phyloP scores from a whole-genome alignment of 1,140 invertebrate genomes.

The Chelonus insularis region DNA sequence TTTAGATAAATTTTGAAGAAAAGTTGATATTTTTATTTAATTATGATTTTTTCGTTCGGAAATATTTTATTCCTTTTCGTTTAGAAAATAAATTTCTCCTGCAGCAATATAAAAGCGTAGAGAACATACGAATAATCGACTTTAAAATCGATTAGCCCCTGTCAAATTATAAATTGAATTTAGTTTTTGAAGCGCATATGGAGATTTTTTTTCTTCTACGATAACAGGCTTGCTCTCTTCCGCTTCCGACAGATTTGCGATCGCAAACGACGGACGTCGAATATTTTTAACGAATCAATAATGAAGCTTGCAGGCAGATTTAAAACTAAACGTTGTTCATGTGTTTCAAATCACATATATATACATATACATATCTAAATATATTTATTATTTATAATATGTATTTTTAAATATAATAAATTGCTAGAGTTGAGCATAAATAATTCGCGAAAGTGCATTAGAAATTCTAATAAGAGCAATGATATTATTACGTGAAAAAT shows the following conservation, averaged over 20 bases:
- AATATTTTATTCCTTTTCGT: slow-evolving; percentile 4
- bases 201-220: slow-evolving; percentile 21
- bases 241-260: slow-evolving; percentile 35
- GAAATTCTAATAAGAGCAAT: background rate
- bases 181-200: slow-evolving; percentile 39
- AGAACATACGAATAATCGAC: slow-evolving; percentile 51
- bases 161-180: slow-evolving; percentile 57
- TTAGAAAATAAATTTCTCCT: slow-evolving; percentile 25
- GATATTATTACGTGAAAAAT: background rate
- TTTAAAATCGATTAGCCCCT: slow-evolving; percentile 54
- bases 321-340: slow-evolving; percentile 7
- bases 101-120: slow-evolving; percentile 25
- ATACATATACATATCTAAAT: background rate
- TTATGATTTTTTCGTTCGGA: too few relatives aligned
- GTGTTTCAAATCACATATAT: background rate
- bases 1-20: too few relatives aligned
- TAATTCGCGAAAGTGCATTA: background rate
- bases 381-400: too few relatives aligned
- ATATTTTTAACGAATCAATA: slow-evolving; percentile 46
- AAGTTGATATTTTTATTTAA: too few relatives aligned
- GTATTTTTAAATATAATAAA: too few relatives aligned
- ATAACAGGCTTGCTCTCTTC: slow-evolving; percentile 28
- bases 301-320: slow-evolving; percentile 36
- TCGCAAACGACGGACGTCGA: slow-evolving; percentile 36
- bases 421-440: background rate